phyloP scores from a whole-genome alignment of 2,113 vertebrate genomes.

The Saimiri boliviensis region DNA sequence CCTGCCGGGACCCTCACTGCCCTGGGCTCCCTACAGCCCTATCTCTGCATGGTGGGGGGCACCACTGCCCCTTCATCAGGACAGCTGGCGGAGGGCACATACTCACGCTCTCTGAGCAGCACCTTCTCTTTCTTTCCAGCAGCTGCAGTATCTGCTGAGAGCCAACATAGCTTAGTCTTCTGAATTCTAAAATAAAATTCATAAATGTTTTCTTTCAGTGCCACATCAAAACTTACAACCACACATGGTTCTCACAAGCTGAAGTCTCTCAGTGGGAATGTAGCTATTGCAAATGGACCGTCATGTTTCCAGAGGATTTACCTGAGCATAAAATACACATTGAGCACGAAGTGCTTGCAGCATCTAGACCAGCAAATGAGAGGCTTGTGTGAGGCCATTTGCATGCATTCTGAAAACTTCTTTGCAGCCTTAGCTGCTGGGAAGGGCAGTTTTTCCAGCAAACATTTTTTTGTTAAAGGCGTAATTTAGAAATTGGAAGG shows the following conservation, averaged over 20 bases:
- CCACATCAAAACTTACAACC: not conserved
- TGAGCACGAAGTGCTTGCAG: not conserved
- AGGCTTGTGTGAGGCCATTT: not conserved
- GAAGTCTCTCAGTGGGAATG: not conserved
- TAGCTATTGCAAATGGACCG: not conserved
- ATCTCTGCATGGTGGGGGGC: not conserved
- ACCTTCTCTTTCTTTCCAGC: not conserved
- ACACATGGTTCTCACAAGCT: not conserved
- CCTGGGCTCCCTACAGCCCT: not conserved
- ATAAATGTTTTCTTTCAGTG: not conserved
- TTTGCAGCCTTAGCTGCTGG: not conserved
- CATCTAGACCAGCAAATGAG: not conserved
- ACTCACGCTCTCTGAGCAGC: not conserved
- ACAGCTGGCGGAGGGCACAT: not conserved
- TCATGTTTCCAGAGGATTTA: not conserved
- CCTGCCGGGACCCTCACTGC: accelerated
- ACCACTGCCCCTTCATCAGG: accelerated
- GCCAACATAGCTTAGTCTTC: not conserved
- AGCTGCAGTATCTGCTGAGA: not conserved
- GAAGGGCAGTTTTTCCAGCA: not conserved
- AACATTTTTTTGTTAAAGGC: not conserved
- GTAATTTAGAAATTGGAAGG: not conserved
- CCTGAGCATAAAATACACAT: not conserved
- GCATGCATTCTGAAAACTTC: not conserved
- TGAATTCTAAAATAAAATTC: conserved; percentile 24